A percentile compares a stretch with the other conserved stretches of the same genome.
Evolutionary conservation across 2,113 vertebrate species (phyloP).

Genomic region (Prochilodus magdalenae): DNA sequence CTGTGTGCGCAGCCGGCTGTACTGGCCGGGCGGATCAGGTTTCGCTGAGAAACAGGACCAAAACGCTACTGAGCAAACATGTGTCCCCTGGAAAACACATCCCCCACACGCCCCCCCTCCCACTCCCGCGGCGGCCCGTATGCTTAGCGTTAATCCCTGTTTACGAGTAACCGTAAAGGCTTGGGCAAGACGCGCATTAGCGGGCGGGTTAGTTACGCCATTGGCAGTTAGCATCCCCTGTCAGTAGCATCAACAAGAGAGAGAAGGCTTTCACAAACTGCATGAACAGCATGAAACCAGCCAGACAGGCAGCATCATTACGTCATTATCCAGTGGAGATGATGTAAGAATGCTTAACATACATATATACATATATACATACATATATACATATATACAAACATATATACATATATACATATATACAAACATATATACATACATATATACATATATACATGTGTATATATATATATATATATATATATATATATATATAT

Average conservation of each 20-base stretch:
- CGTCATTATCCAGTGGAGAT: no score
- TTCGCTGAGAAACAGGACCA: neutral
- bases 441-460: no score
- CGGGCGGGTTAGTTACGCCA: neutral
- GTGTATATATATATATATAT: no score
- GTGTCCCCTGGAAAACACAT: neutral
- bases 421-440: no score
- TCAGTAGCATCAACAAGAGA: neutral
- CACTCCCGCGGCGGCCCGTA: neutral
- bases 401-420: no score
- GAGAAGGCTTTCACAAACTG: neutral
- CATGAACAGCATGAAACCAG: neutral
- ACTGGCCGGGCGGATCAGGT: neutral
- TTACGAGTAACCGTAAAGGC: neutral
- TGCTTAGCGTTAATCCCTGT: neutral
- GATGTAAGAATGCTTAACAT: no score
- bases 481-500: no score
- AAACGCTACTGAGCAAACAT: neutral
- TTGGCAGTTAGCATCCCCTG: neutral
- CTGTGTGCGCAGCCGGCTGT: neutral
- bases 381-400: no score
- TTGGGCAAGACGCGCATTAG: neutral
- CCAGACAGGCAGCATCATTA: no score
- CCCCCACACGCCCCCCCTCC: neutral
- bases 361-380: no score